Conservation (phyloP, 1,140 invertebrate genomes). For the Aphaenogaster floridana region DNA sequence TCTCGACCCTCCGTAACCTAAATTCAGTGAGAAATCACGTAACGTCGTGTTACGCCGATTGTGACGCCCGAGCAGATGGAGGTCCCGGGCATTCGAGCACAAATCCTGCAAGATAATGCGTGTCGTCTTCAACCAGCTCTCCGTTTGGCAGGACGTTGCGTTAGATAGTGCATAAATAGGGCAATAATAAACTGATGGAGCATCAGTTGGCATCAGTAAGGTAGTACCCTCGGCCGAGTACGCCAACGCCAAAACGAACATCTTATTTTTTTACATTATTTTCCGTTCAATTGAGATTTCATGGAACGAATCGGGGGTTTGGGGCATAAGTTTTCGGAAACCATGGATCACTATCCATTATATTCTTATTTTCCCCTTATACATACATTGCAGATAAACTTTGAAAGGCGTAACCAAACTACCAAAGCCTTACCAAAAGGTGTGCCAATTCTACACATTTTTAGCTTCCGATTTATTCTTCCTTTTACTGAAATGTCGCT, state of each 20-base stretch:
- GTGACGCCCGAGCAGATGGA: slow-evolving; percentile 13
- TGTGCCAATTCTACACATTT: neutral
- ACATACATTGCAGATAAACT: neutral
- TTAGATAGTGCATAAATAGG: slow-evolving; percentile 56
- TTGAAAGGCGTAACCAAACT: neutral
- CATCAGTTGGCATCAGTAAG: slow-evolving; percentile 64
- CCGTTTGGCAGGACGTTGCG: slow-evolving; percentile 51
- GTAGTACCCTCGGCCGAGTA: neutral
- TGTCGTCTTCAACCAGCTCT: neutral
- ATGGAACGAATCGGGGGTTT: slow-evolving; percentile 64
- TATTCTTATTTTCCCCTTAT: neutral
- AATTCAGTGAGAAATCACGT: neutral
- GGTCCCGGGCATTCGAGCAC: neutral
- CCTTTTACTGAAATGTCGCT: neutral
- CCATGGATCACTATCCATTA: slow-evolving; percentile 9
- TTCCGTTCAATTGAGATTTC: slow-evolving; percentile 1
- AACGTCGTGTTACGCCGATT: slow-evolving; percentile 56
- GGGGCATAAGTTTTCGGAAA: neutral
- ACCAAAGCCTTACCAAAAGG: neutral
- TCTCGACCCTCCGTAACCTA: slow-evolving; percentile 22
- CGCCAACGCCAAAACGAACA: neutral
- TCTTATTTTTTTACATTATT: slow-evolving; percentile 16
- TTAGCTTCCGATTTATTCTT: neutral
- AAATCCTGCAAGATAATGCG: neutral
- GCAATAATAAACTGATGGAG: slow-evolving; percentile 73